These are phyloP conservation scores for Drosophila navojoa DNA, from an alignment of 1,140 invertebrate genomes.

Conservation along the genomic window DNA sequence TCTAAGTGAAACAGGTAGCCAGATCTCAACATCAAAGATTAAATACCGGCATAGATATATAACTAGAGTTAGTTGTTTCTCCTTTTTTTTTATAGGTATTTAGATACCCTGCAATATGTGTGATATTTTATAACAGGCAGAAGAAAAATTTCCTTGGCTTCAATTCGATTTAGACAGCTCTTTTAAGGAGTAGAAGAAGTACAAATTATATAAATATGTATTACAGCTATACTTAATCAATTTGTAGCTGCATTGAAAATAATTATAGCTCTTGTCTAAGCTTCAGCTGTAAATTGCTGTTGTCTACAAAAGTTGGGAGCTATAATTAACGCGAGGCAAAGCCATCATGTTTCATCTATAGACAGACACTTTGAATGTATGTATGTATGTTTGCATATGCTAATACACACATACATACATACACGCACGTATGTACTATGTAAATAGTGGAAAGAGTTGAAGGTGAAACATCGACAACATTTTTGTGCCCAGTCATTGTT, in stretches of 20 bases:
- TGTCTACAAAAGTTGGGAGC: slow-evolving; percentile 3
- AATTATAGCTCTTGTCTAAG: background rate
- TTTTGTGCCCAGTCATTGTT: slow-evolving; percentile 73
- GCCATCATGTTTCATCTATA: slow-evolving; percentile 22
- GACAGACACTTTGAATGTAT: slow-evolving; percentile 9
- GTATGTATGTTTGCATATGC: slow-evolving; percentile 1
- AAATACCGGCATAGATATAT: background rate
- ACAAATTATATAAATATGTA: too few species aligned
- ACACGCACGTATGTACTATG: slow-evolving; percentile 15
- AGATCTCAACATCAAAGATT: background rate
- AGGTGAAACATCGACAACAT: slow-evolving; percentile 44
- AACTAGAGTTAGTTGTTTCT: background rate
- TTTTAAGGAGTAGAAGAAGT: too few species aligned
- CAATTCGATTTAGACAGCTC: background rate
- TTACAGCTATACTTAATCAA: background rate
- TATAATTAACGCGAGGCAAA: slow-evolving; percentile 37
- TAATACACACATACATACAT: slow-evolving; percentile 8
- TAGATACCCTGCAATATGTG: background rate
- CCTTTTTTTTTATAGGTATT: background rate
- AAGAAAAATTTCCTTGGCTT: too few species aligned
- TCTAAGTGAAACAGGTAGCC: background rate
- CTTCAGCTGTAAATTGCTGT: background rate
- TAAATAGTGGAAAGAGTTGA: slow-evolving; percentile 32
- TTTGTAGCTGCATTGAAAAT: background rate
- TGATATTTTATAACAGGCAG: too few species aligned